Conservation (phyloP, 2,797 vertebrate genomes). For the Halcyon chelicuti region DNA sequence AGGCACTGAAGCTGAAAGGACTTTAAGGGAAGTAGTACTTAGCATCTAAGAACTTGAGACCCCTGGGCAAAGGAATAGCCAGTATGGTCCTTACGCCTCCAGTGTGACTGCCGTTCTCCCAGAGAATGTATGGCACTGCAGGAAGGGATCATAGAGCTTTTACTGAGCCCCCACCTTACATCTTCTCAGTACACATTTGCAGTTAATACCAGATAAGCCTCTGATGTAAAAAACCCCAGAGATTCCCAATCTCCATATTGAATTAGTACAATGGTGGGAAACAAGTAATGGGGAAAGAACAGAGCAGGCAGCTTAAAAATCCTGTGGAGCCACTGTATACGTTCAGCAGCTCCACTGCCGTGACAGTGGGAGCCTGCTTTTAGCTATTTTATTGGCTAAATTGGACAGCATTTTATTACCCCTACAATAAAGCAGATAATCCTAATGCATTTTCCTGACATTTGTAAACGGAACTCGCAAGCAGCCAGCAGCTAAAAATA, state of each 20-base stretch:
- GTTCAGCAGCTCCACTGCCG: background rate
- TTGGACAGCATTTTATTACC: constrained; percentile 50
- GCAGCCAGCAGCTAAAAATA: constrained; percentile 59
- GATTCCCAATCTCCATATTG: background rate
- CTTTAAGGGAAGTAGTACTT: background rate
- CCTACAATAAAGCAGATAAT: constrained; percentile 23
- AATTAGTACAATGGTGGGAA: background rate
- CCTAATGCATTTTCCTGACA: constrained; percentile 45
- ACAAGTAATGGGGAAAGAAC: background rate
- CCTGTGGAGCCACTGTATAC: background rate
- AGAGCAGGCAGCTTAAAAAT: background rate
- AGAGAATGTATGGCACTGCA: fast-evolving
- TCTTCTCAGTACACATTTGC: background rate
- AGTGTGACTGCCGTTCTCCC: background rate
- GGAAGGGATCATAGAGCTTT: background rate
- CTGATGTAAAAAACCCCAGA: background rate
- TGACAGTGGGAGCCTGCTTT: background rate
- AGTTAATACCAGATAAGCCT: background rate
- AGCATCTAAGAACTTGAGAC: background rate
- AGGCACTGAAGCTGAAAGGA: background rate
- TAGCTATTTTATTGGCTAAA: constrained; percentile 30
- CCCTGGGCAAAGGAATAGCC: background rate
- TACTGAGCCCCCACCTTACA: background rate
- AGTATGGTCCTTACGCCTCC: background rate
- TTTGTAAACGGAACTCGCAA: constrained; percentile 44